These are phyloP conservation scores for Seira ritae DNA, from an alignment of 2,888 invertebrate genomes.

Conservation along the genomic window DNA sequence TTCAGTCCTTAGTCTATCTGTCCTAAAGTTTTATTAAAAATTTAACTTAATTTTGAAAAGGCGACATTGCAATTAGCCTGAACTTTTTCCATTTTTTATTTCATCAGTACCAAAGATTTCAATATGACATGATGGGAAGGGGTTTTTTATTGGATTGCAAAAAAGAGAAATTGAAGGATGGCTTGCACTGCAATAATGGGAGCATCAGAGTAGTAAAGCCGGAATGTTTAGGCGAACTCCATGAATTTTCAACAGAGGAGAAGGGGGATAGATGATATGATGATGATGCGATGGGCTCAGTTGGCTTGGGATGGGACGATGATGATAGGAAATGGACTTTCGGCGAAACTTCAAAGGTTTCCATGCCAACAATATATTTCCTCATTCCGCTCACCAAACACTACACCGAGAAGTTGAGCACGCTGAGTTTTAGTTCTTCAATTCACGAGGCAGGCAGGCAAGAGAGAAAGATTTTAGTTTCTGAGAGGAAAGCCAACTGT, in stretches of 20 bases:
- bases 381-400: conserved; percentile 51
- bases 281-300: too few relatives aligned
- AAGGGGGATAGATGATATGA: too few relatives aligned
- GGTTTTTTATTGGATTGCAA: conserved; percentile 71
- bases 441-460: too few relatives aligned
- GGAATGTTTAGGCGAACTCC: neutral
- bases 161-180: conserved; percentile 59
- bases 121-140: conserved; percentile 63
- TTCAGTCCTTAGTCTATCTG: too few relatives aligned
- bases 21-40: too few relatives aligned
- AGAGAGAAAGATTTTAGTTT: neutral
- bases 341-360: conserved; percentile 73
- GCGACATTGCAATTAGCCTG: neutral
- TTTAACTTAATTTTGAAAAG: too few relatives aligned
- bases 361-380: conserved; percentile 63
- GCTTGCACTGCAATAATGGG: neutral
- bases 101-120: conserved; percentile 3
- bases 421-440: neutral
- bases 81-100: conserved; percentile 17
- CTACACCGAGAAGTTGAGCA: too few relatives aligned
- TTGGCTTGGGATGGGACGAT: conserved; percentile 14
- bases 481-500: conserved; percentile 16
- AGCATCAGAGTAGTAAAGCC: too few relatives aligned
- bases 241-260: conserved; percentile 29
- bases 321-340: conserved; percentile 68